Conservation (phyloP, 1,140 invertebrate genomes). For the Coenobita brevimanus region DNA sequence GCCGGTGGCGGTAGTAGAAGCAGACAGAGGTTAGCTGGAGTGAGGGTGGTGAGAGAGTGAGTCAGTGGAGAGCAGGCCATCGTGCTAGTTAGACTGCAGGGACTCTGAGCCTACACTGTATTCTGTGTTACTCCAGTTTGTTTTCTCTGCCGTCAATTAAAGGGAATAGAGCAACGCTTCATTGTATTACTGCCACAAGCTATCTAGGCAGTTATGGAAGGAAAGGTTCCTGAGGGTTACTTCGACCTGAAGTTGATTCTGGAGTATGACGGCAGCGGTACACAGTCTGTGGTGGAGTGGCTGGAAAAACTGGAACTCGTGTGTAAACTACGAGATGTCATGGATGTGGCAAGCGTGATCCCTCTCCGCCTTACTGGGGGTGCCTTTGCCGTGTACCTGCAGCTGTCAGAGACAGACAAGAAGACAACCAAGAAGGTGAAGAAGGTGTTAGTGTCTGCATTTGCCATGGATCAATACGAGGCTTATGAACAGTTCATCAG, state of each 20-base stretch:
- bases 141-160: no score
- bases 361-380: neutral
- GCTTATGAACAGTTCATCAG: conserved; percentile 16
- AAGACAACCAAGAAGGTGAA: neutral
- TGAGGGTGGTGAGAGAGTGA: no score
- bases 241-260: conserved; percentile 20
- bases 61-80: no score
- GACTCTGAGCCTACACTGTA: no score
- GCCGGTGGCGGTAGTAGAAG: no score
- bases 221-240: neutral
- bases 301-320: conserved; percentile 24
- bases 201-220: conserved; percentile 25
- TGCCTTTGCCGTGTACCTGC: conserved; percentile 5
- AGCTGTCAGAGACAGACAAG: conserved; percentile 6
- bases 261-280: conserved; percentile 10
- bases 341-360: neutral
- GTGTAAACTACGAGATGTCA: conserved; percentile 10
- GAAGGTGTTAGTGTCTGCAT: neutral
- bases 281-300: conserved; percentile 24
- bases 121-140: no score
- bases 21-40: no score
- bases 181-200: conserved; percentile 3
- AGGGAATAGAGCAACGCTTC: neutral
- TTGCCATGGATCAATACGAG: neutral
- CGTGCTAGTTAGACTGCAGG: no score